Conservation (phyloP, 2,888 invertebrate genomes). For the Drosophila prolongata region DNA sequence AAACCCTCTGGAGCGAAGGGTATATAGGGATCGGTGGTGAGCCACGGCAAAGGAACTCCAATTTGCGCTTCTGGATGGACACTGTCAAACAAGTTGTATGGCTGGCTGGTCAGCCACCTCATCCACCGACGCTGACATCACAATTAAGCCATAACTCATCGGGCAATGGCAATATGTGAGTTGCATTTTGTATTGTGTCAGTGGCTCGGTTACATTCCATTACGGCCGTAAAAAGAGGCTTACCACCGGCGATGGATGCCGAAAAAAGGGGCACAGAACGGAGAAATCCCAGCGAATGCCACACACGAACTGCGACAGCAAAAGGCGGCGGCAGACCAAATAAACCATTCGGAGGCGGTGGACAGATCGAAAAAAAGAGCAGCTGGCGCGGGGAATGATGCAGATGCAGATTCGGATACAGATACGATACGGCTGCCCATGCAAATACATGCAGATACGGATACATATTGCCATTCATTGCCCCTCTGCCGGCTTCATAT, state of each 20-base stretch:
- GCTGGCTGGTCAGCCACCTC: slow-evolving; percentile 15
- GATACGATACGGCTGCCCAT: slow-evolving; percentile 39
- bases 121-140: slow-evolving; percentile 39
- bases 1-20: slow-evolving; percentile 1
- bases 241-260: slow-evolving; percentile 34
- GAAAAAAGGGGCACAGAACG: slow-evolving; percentile 11
- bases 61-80: slow-evolving; percentile 20
- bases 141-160: slow-evolving; percentile 70
- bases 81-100: slow-evolving; percentile 37
- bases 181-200: slow-evolving; percentile 47
- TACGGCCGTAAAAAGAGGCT: slow-evolving; percentile 63
- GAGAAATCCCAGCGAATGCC: slow-evolving; percentile 33
- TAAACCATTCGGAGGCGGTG: slow-evolving; percentile 26
- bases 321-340: slow-evolving; percentile 15
- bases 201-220: slow-evolving; percentile 70
- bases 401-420: slow-evolving; percentile 39
- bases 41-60: background rate
- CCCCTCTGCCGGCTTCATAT: slow-evolving; percentile 61
- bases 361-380: slow-evolving; percentile 7
- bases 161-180: slow-evolving; percentile 47
- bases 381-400: slow-evolving; percentile 10
- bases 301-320: slow-evolving; percentile 46
- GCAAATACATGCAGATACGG: slow-evolving; percentile 26
- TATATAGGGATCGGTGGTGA: background rate
- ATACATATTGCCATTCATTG: slow-evolving; percentile 60